phyloP scores from a whole-genome alignment of 2,888 invertebrate species.

The Sarcophaga caerulescens region DNA sequence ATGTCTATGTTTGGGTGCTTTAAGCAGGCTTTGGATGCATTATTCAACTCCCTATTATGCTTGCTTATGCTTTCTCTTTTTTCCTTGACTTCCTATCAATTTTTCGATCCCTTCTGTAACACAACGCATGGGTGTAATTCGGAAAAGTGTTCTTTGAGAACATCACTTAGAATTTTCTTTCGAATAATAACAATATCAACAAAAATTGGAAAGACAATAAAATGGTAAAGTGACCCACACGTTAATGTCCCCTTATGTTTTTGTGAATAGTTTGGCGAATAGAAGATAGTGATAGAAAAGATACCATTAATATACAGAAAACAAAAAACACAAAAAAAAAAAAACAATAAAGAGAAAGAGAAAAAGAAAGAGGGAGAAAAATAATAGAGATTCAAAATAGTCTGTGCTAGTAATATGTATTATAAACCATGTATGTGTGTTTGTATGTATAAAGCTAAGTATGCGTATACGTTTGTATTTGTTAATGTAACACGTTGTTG shows the following conservation, averaged over 20 bases:
- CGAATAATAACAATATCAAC: too few relatives aligned
- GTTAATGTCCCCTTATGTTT: not conserved
- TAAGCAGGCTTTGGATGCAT: too few relatives aligned
- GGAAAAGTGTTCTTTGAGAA: too few relatives aligned
- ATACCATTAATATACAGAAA: not conserved
- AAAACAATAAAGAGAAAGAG: not conserved
- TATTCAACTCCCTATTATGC: too few relatives aligned
- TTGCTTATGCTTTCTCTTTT: too few relatives aligned
- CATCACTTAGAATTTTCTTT: too few relatives aligned
- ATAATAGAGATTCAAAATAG: too few relatives aligned
- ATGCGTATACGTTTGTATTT: not conserved
- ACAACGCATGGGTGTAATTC: too few relatives aligned
- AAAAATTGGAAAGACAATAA: not conserved
- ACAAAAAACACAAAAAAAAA: not conserved
- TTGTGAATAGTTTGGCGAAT: not conserved
- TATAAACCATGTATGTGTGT: not conserved
- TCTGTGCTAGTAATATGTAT: too few relatives aligned
- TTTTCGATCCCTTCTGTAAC: too few relatives aligned
- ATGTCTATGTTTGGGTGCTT: too few relatives aligned
- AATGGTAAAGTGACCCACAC: not conserved
- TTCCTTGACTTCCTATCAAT: too few relatives aligned
- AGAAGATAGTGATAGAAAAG: not conserved
- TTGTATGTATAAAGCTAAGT: not conserved
- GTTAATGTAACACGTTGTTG: slow-evolving; percentile 36
- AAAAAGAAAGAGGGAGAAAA: not conserved